A percentile compares a stretch with the other conserved stretches of the same genome.
Evolutionary conservation across 2,888 invertebrate species (phyloP).

Genomic region (Rhamnusium bicolor): DNA sequence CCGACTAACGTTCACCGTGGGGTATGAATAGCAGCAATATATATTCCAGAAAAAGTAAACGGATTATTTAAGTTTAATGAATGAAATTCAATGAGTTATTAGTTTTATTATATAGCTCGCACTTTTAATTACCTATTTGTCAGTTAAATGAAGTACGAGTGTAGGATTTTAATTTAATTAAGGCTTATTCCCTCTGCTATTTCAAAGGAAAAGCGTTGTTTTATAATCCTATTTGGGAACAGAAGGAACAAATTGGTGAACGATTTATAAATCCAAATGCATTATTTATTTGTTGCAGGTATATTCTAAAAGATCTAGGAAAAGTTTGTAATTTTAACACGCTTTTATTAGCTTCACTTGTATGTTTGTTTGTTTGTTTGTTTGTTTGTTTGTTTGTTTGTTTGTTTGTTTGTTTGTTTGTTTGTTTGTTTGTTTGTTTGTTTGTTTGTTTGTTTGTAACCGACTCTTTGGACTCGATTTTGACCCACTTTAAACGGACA

Average conservation of each 20-base stretch:
- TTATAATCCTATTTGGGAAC: background rate
- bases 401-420: no score
- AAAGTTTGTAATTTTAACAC: background rate
- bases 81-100: conserved; percentile 16
- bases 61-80: conserved; percentile 15
- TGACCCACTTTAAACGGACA: no score
- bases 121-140: conserved; percentile 18
- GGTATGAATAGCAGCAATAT: conserved; percentile 14
- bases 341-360: no score
- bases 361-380: no score
- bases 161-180: conserved; percentile 7
- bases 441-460: no score
- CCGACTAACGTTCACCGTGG: background rate
- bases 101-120: background rate
- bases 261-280: background rate
- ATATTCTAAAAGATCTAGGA: background rate
- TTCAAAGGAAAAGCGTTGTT: conserved; percentile 6
- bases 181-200: background rate
- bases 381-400: no score
- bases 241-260: background rate
- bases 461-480: no score
- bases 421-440: no score
- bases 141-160: conserved; percentile 19
- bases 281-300: background rate
- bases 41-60: conserved; percentile 15